Evolutionary conservation across 2,797 vertebrate genomes (phyloP), one percentile per base, ranked within the genome.

Genomic region (Argya squamiceps): DNA sequence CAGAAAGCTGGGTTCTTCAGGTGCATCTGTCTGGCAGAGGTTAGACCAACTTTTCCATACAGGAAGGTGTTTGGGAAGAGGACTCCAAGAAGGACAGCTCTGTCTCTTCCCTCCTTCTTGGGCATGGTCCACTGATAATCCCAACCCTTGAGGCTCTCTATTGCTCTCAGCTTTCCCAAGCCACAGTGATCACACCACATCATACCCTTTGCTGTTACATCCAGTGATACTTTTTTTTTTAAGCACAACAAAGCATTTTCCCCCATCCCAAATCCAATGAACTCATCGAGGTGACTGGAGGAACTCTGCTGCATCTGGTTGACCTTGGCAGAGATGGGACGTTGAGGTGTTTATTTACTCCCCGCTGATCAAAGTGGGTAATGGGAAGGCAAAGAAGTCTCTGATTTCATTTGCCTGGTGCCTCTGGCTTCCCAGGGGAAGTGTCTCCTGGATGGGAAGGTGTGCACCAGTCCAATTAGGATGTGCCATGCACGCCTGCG

Each of bases 291-390:
- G 29, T 83, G 87, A 43, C 41, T 65, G 80, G 47, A 85, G 62
- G 64, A 88, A 13, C 75, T 60, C 56, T 58, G 70, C 79, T 91
- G n/a, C 50, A 76, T 62, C 63, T 79, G 27, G 9, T 3, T 88
- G 75, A 84, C 82, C 79, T 34, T 56, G 63, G 82, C 75, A 89
- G 55, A 65, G 52, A 37, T 59, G 37, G 43, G 73, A 69, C 44
- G 3, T 90, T 87, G n/a, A 10, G 2, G 17, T 79, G 50, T 87
- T 91, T 94, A 1, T 92, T 93, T 93, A 90, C 32, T 65, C 65
- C 26, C 65, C 1, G 1, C 59, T 88, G 86, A 78, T 92, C 79
- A 91, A 87, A 89, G 89, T 49, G 62, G 56, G 63, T 91, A 73
- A 75, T 94, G 89, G 75, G 83, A 78, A 64, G 80, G 78, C 8